Evolutionary conservation across 2,797 vertebrate species (phyloP), one percentile per base, ranked within the genome.

Genomic region (Thripadectes ignobilis): DNA sequence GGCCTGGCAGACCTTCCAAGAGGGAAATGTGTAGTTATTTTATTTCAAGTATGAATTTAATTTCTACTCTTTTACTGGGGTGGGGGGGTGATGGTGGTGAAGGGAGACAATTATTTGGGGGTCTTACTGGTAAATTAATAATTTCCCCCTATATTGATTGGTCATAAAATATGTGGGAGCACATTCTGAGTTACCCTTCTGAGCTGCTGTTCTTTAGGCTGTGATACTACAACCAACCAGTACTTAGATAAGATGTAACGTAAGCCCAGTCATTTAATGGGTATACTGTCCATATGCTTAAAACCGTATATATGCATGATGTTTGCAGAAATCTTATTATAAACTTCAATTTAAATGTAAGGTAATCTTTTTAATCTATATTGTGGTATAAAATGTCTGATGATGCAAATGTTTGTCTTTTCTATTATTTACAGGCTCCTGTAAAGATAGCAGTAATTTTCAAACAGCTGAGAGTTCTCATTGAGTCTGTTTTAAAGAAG

Each of bases 391-490:
- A 80, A 80, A 68, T 30, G 4, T 27, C 30, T 43, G 23, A 32
- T 86, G 71, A 86, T 57, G 30, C 59, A 58, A 84, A 46, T 32
- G 15, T n/a, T 84, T 89, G 6, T 90, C 32, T n/a, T 63, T 21
- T 72, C 46, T 95, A 6, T 49, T 96, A 51, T 71, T 91, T 54
- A 84, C 74, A 99, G 99, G 99, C 99, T 94, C 99, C 99, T 14
- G 99, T 99, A 17, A 98, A 99, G 93, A 99, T 99, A 38, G 99
- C 99, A 4, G 99, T 99, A 67, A 99, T 99, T 97, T 99, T 99
- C 95, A 99, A 99, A 97, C 99, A 99, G 74, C 97, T 99, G 77
- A 98, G 99, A 95, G 98, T 98, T 92, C 98, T 99, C 68, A 99
- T 99, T 92, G 99, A 99, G 88, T 98, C 98, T 39, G 98, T 99